Evolutionary conservation across 2,797 vertebrate genomes (phyloP).

Genomic region (Heliangelus exortis): DNA sequence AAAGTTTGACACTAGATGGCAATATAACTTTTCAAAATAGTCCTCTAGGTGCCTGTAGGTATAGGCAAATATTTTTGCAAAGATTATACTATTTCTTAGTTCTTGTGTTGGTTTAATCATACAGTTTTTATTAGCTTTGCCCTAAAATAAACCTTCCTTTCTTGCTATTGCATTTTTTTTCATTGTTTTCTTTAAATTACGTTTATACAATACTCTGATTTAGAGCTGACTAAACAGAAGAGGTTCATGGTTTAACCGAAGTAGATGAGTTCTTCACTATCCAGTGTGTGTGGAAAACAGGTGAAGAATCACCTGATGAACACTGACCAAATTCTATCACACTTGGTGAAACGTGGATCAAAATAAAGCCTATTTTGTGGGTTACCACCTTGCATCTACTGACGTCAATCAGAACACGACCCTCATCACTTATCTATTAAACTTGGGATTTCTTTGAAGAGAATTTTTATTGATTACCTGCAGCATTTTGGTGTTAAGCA

Average conservation of each 20-base stretch:
- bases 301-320: background rate
- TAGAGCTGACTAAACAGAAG: background rate
- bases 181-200: background rate
- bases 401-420: background rate
- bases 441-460: background rate
- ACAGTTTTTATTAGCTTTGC: background rate
- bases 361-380: background rate
- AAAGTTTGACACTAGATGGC: constrained; percentile 62
- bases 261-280: background rate
- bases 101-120: background rate
- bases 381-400: background rate
- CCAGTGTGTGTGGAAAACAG: background rate
- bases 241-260: background rate
- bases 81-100: background rate
- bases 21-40: constrained; percentile 24
- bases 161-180: background rate
- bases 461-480: background rate
- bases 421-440: background rate
- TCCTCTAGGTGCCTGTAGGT: background rate
- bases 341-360: background rate
- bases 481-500: no score
- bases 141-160: background rate
- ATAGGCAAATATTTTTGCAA: background rate
- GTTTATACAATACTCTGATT: background rate
- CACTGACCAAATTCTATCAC: background rate